Base-by-base conservation (phyloP, 2,888 invertebrate species). In the Spicauda simplicius region DNA sequence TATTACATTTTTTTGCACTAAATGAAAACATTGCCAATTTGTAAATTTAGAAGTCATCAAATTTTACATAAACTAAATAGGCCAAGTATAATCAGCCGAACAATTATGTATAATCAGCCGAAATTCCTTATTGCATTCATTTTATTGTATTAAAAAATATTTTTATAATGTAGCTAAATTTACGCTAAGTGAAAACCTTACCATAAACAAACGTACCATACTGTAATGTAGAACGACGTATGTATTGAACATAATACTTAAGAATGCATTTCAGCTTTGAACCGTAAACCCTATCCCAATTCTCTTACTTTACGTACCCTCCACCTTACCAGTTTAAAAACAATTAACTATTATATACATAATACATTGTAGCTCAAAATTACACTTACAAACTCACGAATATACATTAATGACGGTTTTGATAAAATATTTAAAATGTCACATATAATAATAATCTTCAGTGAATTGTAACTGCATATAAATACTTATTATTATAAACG, bases 301-400 rank as follows among this genome's bases (percentile, higher is more conserved):
- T 61, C 56, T 25, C 66, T 67, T 67, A 67, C 25, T 55, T 61
- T 52, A 66, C 19, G 16, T 66, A 67, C 66, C 66, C 66, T 61
- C 61, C 66, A 67, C 66, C 60, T 48, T 50, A 50, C 60, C 50
- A 52, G 5, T 61, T 61, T 50, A 50, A 37, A 67, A 67, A 30
- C 25, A 55, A 16, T 61, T 56, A 61, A 20, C 25, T 63, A 48
- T 52, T 58, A 65, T 59, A 19, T 65, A 65, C 59, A 65, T 10
- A 30, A 45, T 59, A 60, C 52, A 54, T 45, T 41, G 33, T 53
- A 59, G 54, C 65, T 65, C 54, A 60, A 60, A 59, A 65, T 18
- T 59, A 30, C 59, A 48, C 16, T 58, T 54, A 59, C 45, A 54
- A 53, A 59, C 18, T 41, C 65, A 60, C 45, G 45, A 57, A 53